These are phyloP conservation scores for Tragopan temminckii DNA, from an alignment of 2,797 vertebrate species.

Conservation along the genomic window DNA sequence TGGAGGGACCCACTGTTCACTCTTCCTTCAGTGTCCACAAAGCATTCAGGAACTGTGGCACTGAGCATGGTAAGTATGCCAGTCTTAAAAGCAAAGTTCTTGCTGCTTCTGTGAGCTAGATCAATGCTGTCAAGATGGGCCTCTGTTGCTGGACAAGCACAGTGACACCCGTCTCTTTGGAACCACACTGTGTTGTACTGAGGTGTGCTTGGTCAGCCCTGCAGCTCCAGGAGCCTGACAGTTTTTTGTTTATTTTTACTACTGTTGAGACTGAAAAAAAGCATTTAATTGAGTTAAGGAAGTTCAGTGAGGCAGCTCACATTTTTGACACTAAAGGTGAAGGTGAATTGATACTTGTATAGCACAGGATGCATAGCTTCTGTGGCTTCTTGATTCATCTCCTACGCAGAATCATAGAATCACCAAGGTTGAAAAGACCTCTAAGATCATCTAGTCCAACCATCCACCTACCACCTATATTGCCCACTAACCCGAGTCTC, in stretches of 20 bases:
- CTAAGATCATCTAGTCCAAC: no score
- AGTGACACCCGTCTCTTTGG: background rate
- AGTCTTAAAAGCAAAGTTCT: background rate
- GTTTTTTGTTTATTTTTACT: background rate
- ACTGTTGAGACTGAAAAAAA: background rate
- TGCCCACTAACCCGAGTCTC: no score
- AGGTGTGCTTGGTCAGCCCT: background rate
- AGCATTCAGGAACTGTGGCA: background rate
- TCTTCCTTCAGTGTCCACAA: background rate
- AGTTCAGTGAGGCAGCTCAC: background rate
- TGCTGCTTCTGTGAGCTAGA: background rate
- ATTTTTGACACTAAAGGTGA: background rate
- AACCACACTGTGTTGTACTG: background rate
- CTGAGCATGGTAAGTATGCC: background rate
- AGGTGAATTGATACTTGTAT: background rate
- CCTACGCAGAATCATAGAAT: background rate
- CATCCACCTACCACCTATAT: no score
- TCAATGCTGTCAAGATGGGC: fast-evolving
- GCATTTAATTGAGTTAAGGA: background rate
- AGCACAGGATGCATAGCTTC: background rate
- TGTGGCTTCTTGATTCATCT: background rate
- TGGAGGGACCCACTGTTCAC: background rate
- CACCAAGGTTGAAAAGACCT: no score
- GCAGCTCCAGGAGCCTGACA: background rate
- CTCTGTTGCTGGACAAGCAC: background rate